Percentiles rank a stretch among this genome's conserved stretches.
Evolutionary conservation across 2,888 invertebrate genomes (phyloP).

Genomic region (Conops quadrifasciatus): DNA sequence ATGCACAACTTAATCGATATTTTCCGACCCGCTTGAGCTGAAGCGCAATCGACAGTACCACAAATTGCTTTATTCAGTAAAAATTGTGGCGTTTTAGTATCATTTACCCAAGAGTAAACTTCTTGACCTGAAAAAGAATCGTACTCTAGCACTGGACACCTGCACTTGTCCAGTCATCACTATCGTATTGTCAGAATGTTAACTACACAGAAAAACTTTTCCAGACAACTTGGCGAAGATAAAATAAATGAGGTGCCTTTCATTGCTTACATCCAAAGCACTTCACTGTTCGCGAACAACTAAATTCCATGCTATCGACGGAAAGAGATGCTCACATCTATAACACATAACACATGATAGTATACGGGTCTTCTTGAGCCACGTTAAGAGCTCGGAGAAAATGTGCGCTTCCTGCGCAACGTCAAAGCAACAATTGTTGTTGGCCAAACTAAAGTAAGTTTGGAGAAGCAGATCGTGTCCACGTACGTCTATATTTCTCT

Average conservation of each 20-base stretch:
- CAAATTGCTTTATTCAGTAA: not conserved
- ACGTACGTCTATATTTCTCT: too few species aligned
- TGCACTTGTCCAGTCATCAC: too few species aligned
- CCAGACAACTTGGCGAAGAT: not conserved
- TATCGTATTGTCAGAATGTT: too few species aligned
- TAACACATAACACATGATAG: not conserved
- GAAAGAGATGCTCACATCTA: slow-evolving; percentile 22
- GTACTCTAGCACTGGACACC: too few species aligned
- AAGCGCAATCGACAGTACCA: not conserved
- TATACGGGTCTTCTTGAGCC: not conserved
- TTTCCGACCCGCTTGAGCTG: not conserved
- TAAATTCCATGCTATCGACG: slow-evolving; percentile 1
- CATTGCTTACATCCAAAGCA: slow-evolving; percentile 1
- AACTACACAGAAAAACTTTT: not conserved
- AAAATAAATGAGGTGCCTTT: slow-evolving; percentile 22
- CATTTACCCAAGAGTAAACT: not conserved
- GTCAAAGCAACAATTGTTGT: not conserved
- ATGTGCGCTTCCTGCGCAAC: not conserved
- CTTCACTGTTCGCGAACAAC: slow-evolving; percentile 13
- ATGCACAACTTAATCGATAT: slow-evolving; percentile 7
- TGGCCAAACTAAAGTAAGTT: too few species aligned
- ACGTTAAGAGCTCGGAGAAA: slow-evolving; percentile 9
- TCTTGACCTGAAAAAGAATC: not conserved
- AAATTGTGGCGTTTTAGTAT: not conserved
- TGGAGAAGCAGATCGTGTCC: too few species aligned